Base-by-base conservation (phyloP, 2,797 vertebrate genomes). In the Sternotherus odoratus region DNA sequence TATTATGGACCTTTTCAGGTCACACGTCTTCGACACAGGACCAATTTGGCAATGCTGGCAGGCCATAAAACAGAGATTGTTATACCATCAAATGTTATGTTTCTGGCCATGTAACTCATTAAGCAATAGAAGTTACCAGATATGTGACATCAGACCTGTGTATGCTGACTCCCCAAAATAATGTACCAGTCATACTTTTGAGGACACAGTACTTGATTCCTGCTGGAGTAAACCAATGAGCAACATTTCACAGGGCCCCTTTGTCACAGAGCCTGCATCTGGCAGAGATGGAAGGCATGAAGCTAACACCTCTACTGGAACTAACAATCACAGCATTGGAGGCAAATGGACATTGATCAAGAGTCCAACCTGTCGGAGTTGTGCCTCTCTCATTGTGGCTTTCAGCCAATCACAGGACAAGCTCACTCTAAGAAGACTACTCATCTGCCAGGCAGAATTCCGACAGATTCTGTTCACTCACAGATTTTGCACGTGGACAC, bases 61-160 rank as follows among this genome's bases (percentile, higher is more conserved):
- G 89, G 50, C 79, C 95, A 74, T 74, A 95, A 74, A 43, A 74
- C 23, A 46, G 39, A 43, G 94, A 95, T 95, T 95, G 84, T 78
- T 88, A 94, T 94, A 85, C 92, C 93, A 95, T 93, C 88, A 79
- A 56, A 30, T 66, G 83, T 77, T 87, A 88, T 57, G 57, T 66
- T 36, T 43, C 92, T 81, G 93, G 88, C 92, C 89, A 94, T 26
- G 39, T 95, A 91, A 77, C 91, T 87, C 57, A 87, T 86, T 77
- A 87, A 90, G 95, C 82, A 93, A 30, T 78, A 49, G 89, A 91
- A 94, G 33, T 91, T 89, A 78, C 89, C 96, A 95, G 93, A 92
- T 30, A 80, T 43, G 33, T 88, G 94, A 88, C 82, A 84, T 90
- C 84, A 92, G 77, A 63, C 43, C 57, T 85, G 57, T 91, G 72